Base-by-base conservation (phyloP, 2,113 vertebrate genomes). In the Isurus oxyrinchus region DNA sequence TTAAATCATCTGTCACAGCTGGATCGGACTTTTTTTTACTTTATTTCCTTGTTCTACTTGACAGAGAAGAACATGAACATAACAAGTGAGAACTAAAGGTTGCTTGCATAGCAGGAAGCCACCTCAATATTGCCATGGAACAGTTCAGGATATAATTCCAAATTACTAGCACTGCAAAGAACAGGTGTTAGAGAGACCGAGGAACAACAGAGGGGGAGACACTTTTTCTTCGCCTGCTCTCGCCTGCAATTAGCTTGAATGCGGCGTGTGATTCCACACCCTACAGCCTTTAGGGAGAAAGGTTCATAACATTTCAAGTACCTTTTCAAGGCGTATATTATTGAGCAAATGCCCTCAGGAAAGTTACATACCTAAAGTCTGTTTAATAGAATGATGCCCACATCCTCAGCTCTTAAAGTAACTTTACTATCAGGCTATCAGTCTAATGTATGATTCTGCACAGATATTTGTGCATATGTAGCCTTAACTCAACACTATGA, bases 31-130 rank as follows among this genome's bases (percentile, higher is more conserved):
- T 95, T 72, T 95, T 72, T 95, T 49, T 14, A 5, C 13, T 95
- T 95, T 95, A 95, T 95, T 95, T 95, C 94, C 94, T 95, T 95
- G 66, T 95, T 95, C 94, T 95, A 67, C 44, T 95, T 53, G 67
- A 95, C 44, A 72, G 66, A 69, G 27, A 95, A 13, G 67, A 69
- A 72, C 21, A 53, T 53, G 49, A 49, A 95, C 44, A 14, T 55
- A 76, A 44, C 66, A 69, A 31, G 35, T 63, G 90, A 63, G 59
- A n/a, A 69, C 40, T 72, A 27, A 76, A 95, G 19, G 63, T 72
- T 67, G 66, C 44, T 59, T 69, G 66, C 66, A 53, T 10, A 13
- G 44, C 94, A 67, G 40, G 66, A 95, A 95, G 44, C 66, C 25
- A 49, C 16, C n/a, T 95, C 63, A 16, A 27, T 49, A 35, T 55